Evolutionary conservation across 2,797 vertebrate species (phyloP).

Genomic region (Fringilla coelebs): DNA sequence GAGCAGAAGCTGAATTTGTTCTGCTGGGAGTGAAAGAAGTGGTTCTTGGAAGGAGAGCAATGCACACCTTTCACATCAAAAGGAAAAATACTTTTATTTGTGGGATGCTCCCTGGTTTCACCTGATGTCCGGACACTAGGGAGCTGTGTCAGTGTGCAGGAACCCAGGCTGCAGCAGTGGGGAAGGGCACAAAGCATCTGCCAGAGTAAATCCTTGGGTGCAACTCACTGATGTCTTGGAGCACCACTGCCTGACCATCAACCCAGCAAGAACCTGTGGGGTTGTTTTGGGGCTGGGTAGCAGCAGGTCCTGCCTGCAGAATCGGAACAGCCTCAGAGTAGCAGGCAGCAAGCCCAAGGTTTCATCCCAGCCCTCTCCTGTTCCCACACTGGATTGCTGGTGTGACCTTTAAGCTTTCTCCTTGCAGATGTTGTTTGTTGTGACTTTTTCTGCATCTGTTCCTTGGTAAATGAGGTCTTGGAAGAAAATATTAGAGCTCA

Average conservation of each 20-base stretch:
- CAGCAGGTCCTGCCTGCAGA: background rate
- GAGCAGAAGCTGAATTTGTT: background rate
- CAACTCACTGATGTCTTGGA: background rate
- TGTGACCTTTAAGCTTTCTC: slow-evolving; percentile 23
- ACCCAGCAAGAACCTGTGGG: rapidly evolving
- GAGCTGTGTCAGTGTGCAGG: background rate
- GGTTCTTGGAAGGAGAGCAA: background rate
- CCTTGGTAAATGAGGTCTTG: background rate
- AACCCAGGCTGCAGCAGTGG: background rate
- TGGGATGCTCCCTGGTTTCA: background rate
- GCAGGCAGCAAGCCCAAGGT: background rate
- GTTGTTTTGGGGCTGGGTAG: background rate
- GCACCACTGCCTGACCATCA: background rate
- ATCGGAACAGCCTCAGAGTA: background rate
- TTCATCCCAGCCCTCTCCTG: background rate
- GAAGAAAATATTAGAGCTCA: background rate
- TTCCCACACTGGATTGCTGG: background rate
- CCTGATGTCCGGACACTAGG: background rate
- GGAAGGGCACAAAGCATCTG: background rate
- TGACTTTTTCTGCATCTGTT: background rate
- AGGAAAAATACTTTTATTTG: background rate
- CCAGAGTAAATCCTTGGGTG: background rate
- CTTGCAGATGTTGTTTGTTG: slow-evolving; percentile 35
- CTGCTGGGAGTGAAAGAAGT: background rate
- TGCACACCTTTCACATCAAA: background rate